Evolutionary conservation across 1,140 invertebrate species (phyloP).

Genomic region (Eriocheir sinensis): DNA sequence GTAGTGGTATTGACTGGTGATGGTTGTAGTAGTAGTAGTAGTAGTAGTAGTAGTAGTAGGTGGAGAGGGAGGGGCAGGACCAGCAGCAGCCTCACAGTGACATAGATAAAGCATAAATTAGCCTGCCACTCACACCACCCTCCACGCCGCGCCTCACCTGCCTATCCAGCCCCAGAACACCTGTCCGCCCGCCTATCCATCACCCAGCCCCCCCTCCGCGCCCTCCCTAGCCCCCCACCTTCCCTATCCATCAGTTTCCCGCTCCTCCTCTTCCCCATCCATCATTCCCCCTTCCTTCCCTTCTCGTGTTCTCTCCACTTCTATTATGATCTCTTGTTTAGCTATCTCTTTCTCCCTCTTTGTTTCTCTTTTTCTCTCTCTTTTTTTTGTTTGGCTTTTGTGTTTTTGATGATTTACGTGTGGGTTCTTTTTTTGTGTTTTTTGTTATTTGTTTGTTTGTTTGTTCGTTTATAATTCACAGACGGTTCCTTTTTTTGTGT

Average conservation of each 20-base stretch:
- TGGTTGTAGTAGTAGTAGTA: neutral
- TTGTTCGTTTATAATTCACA: too few species aligned
- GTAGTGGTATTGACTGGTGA: neutral
- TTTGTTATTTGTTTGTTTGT: too few species aligned
- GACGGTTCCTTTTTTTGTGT: too few species aligned
- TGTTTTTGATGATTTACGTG: too few species aligned
- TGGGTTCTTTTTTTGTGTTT: too few species aligned
- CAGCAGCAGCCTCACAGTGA: neutral
- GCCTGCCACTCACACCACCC: neutral
- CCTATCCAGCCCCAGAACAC: neutral
- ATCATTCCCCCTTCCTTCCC: neutral
- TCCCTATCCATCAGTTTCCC: neutral
- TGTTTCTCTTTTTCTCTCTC: neutral
- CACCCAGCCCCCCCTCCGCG: neutral
- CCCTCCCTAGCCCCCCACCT: neutral
- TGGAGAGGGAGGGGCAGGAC: neutral
- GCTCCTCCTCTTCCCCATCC: neutral
- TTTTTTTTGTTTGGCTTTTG: too few species aligned
- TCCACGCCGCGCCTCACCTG: neutral
- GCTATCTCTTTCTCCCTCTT: neutral
- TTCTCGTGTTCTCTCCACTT: neutral
- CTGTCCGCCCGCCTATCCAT: neutral
- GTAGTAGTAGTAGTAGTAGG: constrained; percentile 11
- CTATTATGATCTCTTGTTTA: neutral
- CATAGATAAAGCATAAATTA: constrained; percentile 22